phyloP scores from a whole-genome alignment of 2,113 vertebrate species.

The Podarcis muralis region DNA sequence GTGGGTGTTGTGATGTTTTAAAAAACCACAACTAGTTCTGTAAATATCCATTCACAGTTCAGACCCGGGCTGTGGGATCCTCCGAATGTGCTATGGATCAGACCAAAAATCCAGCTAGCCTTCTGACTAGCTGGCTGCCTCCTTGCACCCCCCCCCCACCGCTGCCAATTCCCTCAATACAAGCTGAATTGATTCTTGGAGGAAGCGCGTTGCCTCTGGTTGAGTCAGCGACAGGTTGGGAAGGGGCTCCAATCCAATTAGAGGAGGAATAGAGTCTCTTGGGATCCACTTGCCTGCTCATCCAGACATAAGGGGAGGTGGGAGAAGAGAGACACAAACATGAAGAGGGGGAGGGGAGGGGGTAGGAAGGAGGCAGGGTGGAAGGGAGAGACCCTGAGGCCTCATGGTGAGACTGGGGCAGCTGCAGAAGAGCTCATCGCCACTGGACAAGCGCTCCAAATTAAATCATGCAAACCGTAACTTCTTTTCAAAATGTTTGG shows the following conservation, averaged over 20 bases:
- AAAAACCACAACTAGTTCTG: not conserved
- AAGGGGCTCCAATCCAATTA: slow-evolving; percentile 27
- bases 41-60: not conserved
- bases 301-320: slow-evolving; percentile 6
- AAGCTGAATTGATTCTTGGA: slow-evolving; percentile 15
- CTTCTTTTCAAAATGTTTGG: not conserved
- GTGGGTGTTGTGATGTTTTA: no score
- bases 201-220: not conserved
- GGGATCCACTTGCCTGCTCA: slow-evolving; percentile 9
- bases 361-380: not conserved
- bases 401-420: not conserved
- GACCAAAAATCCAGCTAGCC: not conserved
- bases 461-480: not conserved
- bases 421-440: not conserved
- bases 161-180: not conserved
- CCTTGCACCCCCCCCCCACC: no score
- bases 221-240: slow-evolving; percentile 31
- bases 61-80: not conserved
- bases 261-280: not conserved
- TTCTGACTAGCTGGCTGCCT: no score
- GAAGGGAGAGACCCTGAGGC: not conserved
- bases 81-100: not conserved
- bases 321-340: not conserved
- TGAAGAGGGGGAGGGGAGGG: not conserved
- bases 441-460: not conserved